phyloP scores from a whole-genome alignment of 2,797 vertebrate genomes.

The Myoxocephalus aenaeus region DNA sequence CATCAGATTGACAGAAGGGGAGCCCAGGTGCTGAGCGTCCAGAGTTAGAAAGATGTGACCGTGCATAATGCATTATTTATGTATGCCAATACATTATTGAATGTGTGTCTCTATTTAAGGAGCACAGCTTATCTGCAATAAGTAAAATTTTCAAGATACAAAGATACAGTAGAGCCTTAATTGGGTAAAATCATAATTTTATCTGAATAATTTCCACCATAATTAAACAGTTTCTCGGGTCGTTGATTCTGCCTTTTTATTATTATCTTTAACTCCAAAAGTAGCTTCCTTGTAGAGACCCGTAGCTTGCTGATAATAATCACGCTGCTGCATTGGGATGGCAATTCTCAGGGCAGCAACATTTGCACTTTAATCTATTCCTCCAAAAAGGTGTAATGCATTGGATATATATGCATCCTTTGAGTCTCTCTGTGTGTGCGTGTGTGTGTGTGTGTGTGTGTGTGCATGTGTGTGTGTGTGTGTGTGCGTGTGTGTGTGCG shows the following conservation, averaged over 20 bases:
- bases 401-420: neutral
- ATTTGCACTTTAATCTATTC: slow-evolving; percentile 63
- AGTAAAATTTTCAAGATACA: slow-evolving; percentile 21
- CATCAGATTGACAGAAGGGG: slow-evolving; percentile 58
- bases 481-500: neutral
- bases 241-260: slow-evolving; percentile 13
- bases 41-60: slow-evolving; percentile 49
- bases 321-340: slow-evolving; percentile 49
- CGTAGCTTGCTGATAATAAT: slow-evolving; percentile 54
- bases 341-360: slow-evolving; percentile 52
- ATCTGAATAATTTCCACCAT: slow-evolving; percentile 29
- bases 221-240: slow-evolving; percentile 18
- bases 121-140: slow-evolving; percentile 42
- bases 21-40: slow-evolving; percentile 35
- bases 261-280: slow-evolving; percentile 53
- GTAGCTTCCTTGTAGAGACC: slow-evolving; percentile 39
- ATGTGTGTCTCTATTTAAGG: slow-evolving; percentile 41
- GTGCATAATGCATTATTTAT: slow-evolving; percentile 61
- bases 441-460: neutral
- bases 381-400: slow-evolving; percentile 7
- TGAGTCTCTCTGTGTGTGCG: neutral
- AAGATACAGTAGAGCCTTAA: neutral
- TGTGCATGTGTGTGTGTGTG: neutral
- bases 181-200: slow-evolving; percentile 43
- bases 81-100: slow-evolving; percentile 46